Evolutionary conservation across 1,140 invertebrate species (phyloP), one percentile per base, ranked within the genome.

Genomic region (Zeugodacus cucurbitae): DNA sequence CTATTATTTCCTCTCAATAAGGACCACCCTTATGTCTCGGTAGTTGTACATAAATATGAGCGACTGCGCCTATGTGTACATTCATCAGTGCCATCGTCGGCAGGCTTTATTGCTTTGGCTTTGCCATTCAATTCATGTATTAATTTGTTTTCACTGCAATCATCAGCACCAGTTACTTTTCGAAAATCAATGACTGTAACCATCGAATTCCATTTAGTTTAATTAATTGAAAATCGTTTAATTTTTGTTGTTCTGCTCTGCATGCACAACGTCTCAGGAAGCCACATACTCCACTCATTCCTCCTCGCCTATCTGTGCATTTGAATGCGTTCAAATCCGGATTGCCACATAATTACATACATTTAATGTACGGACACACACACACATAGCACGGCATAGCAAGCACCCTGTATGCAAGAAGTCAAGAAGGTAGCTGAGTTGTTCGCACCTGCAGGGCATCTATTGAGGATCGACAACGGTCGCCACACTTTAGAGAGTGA

Each of bases 161-260:
- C 74, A 82, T 82, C 41, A 41, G n/a, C 37, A 54, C 20, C 74
- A 82, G 74, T 82, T 54, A 82, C 74, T 82, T 41, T 82, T 41
- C 74, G 74, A 82, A 82, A 82, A 82, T 48, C 74, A 82, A 82
- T 82, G 74, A 48, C 37, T 82, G 22, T 48, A 82, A 82, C 74
- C 74, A 82, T 82, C 41, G 74, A 82, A 41, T 82, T 82, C 74
- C 74, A 82, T 82, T 82, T 82, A 82, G 74, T 48, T 82, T 82
- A 82, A 82, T 82, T 82, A 82, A 82, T 82, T 82, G 74, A 82
- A 82, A 82, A 82, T 82, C 74, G 41, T 82, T 82, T 82, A 82
- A 48, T 26, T 48, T 54, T 82, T 82, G 74, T 82, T 82, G 74
- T 82, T 82, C 26, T 48, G 74, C 74, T 29, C 14, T 1, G 41